Base-by-base conservation (phyloP, 2,888 invertebrate genomes). In the Cyrtodaria siliqua region DNA sequence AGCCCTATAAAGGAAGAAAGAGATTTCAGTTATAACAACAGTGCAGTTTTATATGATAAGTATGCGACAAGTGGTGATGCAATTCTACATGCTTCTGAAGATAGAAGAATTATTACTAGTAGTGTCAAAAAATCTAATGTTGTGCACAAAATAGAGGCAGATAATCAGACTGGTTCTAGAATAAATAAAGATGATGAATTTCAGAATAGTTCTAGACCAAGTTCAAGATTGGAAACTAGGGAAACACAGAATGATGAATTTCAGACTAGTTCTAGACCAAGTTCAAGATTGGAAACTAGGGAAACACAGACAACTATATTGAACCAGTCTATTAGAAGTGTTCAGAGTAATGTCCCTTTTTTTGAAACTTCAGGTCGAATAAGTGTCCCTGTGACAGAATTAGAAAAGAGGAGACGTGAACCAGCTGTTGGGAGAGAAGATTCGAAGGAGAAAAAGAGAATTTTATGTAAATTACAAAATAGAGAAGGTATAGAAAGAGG, bases 341-440 rank as follows among this genome's bases (percentile, higher is more conserved):
- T 81, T 61, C 83, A 83, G 42, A 83, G 83, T 63, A 83, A 83
- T 75, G 81, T 71, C 20, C 83, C 83, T 26, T 79, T 71, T 53
- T 83, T 71, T 62, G 72, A 78, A 44, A 53, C 74, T 33, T 33
- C 33, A 33, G 33, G 33, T 33, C 33, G 33, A 33, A 33, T 33
- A 33, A 33, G 33, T 33, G 33, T 33, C 33, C 33, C 33, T 4
- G 33, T 33, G 33, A 33, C 33, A 12, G 33, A 33, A 12, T 33
- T 33, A 14, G 26, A 47, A n/a, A 55, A 16, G 20, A 12, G 53
- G 8, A 16, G 2, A 16, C 2, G 38, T 18, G 63, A 42, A 27
- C 33, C 53, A 44, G 23, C 29, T 6, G 60, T 63, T 56, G 52
- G 61, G 20, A 59, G 52, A 24, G 29, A 33, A 33, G 33, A 47